Conservation (phyloP, 2,888 invertebrate genomes). For the Zele albiditarsus region DNA sequence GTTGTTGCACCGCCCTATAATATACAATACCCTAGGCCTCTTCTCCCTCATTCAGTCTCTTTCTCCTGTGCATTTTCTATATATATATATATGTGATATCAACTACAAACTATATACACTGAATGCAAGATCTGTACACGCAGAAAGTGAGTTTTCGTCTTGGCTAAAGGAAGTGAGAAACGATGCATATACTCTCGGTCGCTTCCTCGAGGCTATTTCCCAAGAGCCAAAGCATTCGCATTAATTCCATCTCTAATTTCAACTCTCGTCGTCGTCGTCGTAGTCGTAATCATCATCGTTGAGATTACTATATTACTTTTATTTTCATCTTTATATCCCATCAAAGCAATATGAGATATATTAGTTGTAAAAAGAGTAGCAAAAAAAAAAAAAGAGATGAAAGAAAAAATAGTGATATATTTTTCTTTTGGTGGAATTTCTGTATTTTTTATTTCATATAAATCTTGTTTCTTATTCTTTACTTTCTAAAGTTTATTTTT, state of each 20-base stretch:
- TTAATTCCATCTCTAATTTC: conserved; percentile 37
- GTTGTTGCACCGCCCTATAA: conserved; percentile 67
- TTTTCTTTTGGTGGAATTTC: neutral
- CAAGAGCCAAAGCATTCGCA: conserved; percentile 27
- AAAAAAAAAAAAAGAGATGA: neutral
- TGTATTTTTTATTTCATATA: neutral
- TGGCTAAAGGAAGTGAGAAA: neutral
- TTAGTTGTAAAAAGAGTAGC: neutral
- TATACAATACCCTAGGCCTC: conserved; percentile 46
- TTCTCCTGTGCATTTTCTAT: neutral
- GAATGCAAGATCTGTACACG: conserved; percentile 7
- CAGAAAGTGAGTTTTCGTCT: conserved; percentile 45
- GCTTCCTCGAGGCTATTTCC: conserved; percentile 32
- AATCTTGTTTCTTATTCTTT: neutral
- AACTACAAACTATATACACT: neutral
- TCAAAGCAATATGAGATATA: neutral
- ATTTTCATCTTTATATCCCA: neutral
- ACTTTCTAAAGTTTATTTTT: neutral
- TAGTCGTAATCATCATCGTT: neutral
- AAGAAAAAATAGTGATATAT: neutral
- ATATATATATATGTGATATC: conserved; percentile 11
- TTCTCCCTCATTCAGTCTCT: conserved; percentile 4
- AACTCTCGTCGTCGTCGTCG: conserved; percentile 2
- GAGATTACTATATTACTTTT: neutral
- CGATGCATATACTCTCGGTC: neutral